Evolutionary conservation across 2,888 invertebrate genomes (phyloP).

Genomic region (Dryadula phaetusa): DNA sequence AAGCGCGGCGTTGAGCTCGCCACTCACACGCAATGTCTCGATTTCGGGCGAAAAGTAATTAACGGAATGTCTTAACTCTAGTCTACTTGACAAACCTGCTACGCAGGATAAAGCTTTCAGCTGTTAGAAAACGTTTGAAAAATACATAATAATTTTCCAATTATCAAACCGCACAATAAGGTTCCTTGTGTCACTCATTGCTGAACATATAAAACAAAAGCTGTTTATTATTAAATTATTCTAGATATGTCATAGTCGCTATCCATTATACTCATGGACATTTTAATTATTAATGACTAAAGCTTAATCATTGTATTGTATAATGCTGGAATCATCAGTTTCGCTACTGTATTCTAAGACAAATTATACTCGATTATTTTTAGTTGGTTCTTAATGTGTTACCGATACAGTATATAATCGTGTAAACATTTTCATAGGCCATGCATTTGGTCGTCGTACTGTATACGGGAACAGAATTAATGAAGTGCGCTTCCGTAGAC

Average conservation of each 20-base stretch:
- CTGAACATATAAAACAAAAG: neutral
- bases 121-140: neutral
- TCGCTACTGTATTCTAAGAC: slow-evolving; percentile 36
- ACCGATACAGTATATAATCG: slow-evolving; percentile 16
- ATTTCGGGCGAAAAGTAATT: too few species aligned
- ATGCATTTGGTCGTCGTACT: slow-evolving; percentile 23
- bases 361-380: neutral
- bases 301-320: slow-evolving; percentile 30
- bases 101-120: too few species aligned
- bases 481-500: slow-evolving; percentile 64
- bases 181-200: neutral
- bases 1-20: too few species aligned
- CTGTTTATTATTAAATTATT: slow-evolving; percentile 7
- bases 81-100: too few species aligned
- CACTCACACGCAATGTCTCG: too few species aligned
- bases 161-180: neutral
- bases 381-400: neutral
- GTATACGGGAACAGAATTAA: slow-evolving; percentile 61
- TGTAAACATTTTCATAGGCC: slow-evolving; percentile 6
- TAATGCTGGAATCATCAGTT: slow-evolving; percentile 37
- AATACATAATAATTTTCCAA: neutral
- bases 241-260: slow-evolving; percentile 13
- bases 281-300: slow-evolving; percentile 27
- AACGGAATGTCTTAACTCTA: too few species aligned
- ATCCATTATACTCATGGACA: slow-evolving; percentile 21